A percentile compares a stretch with the other conserved stretches of the same genome.
phyloP scores from a whole-genome alignment of 2,888 invertebrate species.

The Chalcosyrphus nemorum region DNA sequence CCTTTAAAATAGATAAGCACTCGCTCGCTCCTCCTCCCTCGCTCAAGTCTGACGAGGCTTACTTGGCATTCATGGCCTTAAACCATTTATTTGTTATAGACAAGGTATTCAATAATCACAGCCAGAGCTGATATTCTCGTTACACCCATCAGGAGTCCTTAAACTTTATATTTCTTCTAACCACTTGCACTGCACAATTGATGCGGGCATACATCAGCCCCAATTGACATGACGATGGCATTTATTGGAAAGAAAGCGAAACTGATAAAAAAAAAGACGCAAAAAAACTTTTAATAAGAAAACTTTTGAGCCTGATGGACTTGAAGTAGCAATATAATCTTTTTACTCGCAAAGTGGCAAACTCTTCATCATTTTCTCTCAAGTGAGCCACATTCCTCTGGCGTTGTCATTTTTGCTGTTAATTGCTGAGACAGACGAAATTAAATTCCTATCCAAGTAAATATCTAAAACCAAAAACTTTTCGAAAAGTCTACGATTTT shows the following conservation, averaged over 20 bases:
- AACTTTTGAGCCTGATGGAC: slow-evolving; percentile 66
- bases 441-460: slow-evolving; percentile 12
- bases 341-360: slow-evolving; percentile 16
- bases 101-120: too few relatives aligned
- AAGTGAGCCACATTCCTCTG: slow-evolving; percentile 27
- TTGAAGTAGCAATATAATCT: slow-evolving; percentile 56
- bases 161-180: too few relatives aligned
- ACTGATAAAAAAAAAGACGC: slow-evolving; percentile 40
- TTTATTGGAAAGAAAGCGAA: slow-evolving; percentile 64
- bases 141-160: too few relatives aligned
- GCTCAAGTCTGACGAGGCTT: too few relatives aligned
- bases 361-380: slow-evolving; percentile 27
- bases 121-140: too few relatives aligned
- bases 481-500: not conserved
- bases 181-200: not conserved
- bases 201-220: slow-evolving; percentile 27
- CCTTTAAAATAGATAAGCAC: too few relatives aligned
- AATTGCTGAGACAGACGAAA: slow-evolving; percentile 37
- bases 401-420: slow-evolving; percentile 26
- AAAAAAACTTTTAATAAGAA: slow-evolving; percentile 66
- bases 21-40: too few relatives aligned
- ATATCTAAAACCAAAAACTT: not conserved
- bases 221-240: slow-evolving; percentile 58
- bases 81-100: too few relatives aligned
- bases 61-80: too few relatives aligned